These are phyloP conservation scores for Trissoscelio sp. DNA, from an alignment of 2,888 invertebrate species.

Conservation along the genomic window DNA sequence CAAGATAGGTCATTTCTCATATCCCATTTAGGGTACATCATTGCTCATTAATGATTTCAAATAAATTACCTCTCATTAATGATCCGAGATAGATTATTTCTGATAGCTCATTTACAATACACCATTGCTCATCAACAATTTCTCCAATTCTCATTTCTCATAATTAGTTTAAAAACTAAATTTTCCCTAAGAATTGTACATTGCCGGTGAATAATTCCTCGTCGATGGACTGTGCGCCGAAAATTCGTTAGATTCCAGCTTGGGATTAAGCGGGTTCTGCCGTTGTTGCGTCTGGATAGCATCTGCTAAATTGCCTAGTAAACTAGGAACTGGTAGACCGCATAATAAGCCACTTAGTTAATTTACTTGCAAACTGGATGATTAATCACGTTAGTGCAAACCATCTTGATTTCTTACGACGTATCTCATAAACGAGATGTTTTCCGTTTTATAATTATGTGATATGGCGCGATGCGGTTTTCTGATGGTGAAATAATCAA, in stretches of 20 bases:
- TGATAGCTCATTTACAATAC: too few relatives aligned
- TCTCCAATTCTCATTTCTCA: too few relatives aligned
- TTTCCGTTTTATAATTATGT: slow-evolving; percentile 12
- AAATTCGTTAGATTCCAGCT: slow-evolving; percentile 43
- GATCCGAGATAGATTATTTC: too few relatives aligned
- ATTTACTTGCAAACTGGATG: slow-evolving; percentile 56
- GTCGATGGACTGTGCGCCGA: slow-evolving; percentile 8
- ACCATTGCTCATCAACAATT: too few relatives aligned
- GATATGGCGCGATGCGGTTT: not conserved
- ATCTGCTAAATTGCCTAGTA: slow-evolving; percentile 58
- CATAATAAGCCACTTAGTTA: slow-evolving; percentile 61
- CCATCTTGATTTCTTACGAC: slow-evolving; percentile 47
- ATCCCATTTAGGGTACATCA: too few relatives aligned
- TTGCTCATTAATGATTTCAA: too few relatives aligned
- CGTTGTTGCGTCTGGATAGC: slow-evolving; percentile 53
- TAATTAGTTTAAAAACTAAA: too few relatives aligned
- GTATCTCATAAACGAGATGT: slow-evolving; percentile 5
- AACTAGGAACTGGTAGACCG: slow-evolving; percentile 59
- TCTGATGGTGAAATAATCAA: too few relatives aligned
- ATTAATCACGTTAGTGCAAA: slow-evolving; percentile 32
- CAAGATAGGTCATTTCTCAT: too few relatives aligned
- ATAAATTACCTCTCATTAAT: too few relatives aligned
- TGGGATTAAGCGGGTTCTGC: slow-evolving; percentile 43
- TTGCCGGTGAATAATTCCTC: too few relatives aligned
- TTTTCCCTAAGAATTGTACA: too few relatives aligned